These are phyloP conservation scores for Amorpha juglandis DNA, from an alignment of 2,888 invertebrate species.

Conservation along the genomic window DNA sequence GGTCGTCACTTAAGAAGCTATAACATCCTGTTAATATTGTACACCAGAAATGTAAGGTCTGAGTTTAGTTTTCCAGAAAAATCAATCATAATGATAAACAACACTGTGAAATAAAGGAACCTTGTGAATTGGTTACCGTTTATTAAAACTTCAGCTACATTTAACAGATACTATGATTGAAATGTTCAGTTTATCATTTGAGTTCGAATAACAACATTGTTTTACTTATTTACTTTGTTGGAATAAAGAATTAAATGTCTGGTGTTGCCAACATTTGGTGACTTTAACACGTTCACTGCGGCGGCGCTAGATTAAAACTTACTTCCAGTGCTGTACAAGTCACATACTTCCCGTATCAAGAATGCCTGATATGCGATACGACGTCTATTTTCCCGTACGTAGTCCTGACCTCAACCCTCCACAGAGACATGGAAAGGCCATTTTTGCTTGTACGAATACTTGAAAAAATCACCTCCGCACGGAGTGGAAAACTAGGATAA, in stretches of 20 bases:
- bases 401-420: too few species aligned
- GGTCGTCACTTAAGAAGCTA: too few species aligned
- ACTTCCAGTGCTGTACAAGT: too few species aligned
- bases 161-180: constrained; percentile 8
- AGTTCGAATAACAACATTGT: not conserved
- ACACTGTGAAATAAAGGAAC: not conserved
- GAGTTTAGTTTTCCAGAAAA: not conserved
- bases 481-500: too few species aligned
- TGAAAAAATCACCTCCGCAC: too few species aligned
- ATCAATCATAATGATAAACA: not conserved
- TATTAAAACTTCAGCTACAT: not conserved
- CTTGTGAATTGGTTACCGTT: not conserved
- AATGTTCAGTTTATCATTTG: not conserved
- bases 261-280: not conserved
- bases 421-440: too few species aligned
- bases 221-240: constrained; percentile 2
- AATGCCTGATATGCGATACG: too few species aligned
- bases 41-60: not conserved
- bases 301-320: too few species aligned
- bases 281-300: too few species aligned
- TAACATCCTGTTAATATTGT: not conserved
- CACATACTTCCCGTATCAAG: too few species aligned
- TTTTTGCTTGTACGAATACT: too few species aligned
- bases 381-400: too few species aligned
- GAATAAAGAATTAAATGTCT: constrained; percentile 3